Evolutionary conservation across 1,140 invertebrate species (phyloP), one percentile per base, ranked within the genome.

Genomic region (Nebria ingens): DNA sequence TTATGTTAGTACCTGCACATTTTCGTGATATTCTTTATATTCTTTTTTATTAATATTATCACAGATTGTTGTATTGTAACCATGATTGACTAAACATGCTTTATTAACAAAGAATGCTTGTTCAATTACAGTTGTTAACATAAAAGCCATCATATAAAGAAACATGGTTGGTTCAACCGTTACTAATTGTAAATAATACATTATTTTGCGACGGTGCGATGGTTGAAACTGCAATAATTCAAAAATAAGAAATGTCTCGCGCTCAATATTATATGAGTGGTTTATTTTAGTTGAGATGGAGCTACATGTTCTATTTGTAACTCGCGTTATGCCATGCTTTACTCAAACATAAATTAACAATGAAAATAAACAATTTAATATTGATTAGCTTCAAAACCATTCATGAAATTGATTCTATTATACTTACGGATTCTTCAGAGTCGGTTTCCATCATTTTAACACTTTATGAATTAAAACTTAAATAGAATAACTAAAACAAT

Each of bases 141-240:
- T 87, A 61, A 80, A 87, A 1, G 86, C 86, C 73, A 86, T 80
- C 85, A 88, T 87, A 61, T 87, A 89, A 0, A 88, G 70, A 68
- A 86, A 84, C 82, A 89, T 84, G 0, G 81, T 77, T 0, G 86
- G 85, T 60, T 89, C 86, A 25, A 88, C 83, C 1, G 85, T 81
- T 34, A 82, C 73, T 1, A 70, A 21, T 21, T 51, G 25, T 9
- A 17, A 9, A 17, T 12, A 45, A 12, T 45, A 4, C 40, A 45
- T 45, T 6, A 45, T 45, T 11, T 17, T 45, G 17, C 17, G 9
- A 17, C 17, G 9, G 15, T 17, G 9, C 4, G 40, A 17, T 17
- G 9, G 6, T 45, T 45, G 6, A 12, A 45, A 45, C 40, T 45
- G 17, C 4, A 45, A 45, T 4, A 45, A 45, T 45, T 34, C 6